These are phyloP conservation scores for Myzus persicae DNA, from an alignment of 1,140 invertebrate species.

Conservation along the genomic window DNA sequence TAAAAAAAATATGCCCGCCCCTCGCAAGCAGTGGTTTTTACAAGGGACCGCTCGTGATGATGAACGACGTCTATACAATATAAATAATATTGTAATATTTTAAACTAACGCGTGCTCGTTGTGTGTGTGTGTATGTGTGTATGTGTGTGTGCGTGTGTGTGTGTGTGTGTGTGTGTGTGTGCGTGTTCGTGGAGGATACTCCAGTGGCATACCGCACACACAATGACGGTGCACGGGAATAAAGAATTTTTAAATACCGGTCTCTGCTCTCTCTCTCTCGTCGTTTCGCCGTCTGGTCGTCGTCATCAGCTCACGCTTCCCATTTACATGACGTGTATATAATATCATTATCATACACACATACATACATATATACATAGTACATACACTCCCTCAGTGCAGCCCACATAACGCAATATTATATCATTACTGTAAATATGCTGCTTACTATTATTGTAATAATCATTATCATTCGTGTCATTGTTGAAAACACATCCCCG, in stretches of 20 bases:
- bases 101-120: neutral
- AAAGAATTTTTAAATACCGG: constrained; percentile 20
- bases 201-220: constrained; percentile 12
- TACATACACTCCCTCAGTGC: neutral
- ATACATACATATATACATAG: too few species aligned
- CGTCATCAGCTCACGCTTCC: neutral
- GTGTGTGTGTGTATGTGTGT: too few species aligned
- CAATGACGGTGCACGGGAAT: constrained; percentile 26
- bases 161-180: too few species aligned
- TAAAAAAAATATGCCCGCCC: neutral
- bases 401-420: neutral
- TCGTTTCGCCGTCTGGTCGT: neutral
- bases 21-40: neutral
- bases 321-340: neutral
- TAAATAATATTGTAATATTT: constrained; percentile 9
- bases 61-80: constrained; percentile 4
- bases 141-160: neutral
- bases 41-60: neutral
- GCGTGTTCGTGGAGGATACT: neutral
- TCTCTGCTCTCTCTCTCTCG: neutral
- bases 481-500: constrained; percentile 10
- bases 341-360: neutral
- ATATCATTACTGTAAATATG: neutral
- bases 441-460: neutral
- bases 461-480: neutral